phyloP scores from a whole-genome alignment of 2,888 invertebrate genomes.

The Carterocephalus palaemon region DNA sequence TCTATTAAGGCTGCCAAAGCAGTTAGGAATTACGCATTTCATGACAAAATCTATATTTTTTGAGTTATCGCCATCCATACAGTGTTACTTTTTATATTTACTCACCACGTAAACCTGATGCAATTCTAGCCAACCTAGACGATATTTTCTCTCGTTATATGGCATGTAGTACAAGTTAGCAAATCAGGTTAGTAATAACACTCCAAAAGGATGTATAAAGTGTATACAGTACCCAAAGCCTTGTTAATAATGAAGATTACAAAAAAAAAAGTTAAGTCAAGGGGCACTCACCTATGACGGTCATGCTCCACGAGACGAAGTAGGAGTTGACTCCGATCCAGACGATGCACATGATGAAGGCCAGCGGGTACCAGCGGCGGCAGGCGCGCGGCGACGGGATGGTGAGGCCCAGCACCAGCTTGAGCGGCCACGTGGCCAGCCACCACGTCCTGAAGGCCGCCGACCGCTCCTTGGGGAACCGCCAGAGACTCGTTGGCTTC shows the following conservation, averaged over 20 bases:
- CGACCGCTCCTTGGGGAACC: conserved; percentile 59
- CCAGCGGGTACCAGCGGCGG: conserved; percentile 83
- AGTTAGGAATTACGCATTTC: too few relatives aligned
- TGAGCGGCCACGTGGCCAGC: conserved; percentile 85
- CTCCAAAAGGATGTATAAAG: too few relatives aligned
- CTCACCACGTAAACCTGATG: too few relatives aligned
- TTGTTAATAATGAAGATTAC: conserved; percentile 1
- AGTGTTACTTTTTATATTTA: too few relatives aligned
- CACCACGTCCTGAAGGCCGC: conserved; percentile 77
- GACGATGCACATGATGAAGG: conserved; percentile 91
- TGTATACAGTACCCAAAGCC: too few relatives aligned
- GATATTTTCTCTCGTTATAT: too few relatives aligned
- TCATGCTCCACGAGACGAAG: conserved; percentile 94
- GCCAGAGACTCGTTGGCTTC: conserved; percentile 61
- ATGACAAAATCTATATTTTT: too few relatives aligned
- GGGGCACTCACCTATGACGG: conserved; percentile 85
- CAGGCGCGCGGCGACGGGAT: conserved; percentile 84
- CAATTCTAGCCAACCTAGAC: too few relatives aligned
- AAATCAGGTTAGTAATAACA: too few relatives aligned
- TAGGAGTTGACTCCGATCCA: conserved; percentile 93
- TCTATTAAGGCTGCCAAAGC: too few relatives aligned
- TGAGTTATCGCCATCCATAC: too few relatives aligned
- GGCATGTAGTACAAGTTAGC: too few relatives aligned
- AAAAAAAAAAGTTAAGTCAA: neutral
- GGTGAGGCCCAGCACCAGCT: conserved; percentile 80